Evolutionary conservation across 92 coral and sea anemone species (phyloP).

Genomic region (Isaurus tuberculatus): DNA sequence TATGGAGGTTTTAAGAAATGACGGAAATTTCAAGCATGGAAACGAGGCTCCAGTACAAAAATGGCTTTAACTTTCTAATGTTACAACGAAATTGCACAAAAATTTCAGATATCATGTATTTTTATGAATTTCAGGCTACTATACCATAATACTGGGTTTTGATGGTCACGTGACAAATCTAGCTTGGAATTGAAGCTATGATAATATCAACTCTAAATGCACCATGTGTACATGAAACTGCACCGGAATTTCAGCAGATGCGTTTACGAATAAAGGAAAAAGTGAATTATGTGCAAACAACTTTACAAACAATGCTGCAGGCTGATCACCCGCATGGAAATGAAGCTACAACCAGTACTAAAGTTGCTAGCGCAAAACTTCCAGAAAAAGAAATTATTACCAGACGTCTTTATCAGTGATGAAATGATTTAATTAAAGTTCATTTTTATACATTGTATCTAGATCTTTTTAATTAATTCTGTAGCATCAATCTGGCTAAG

Average conservation of each 20-base stretch:
- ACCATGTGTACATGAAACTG: background rate
- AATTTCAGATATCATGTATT: background rate
- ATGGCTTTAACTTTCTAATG: background rate
- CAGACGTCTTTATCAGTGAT: background rate
- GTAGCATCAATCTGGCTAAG: background rate
- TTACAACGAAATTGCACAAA: background rate
- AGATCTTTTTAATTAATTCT: background rate
- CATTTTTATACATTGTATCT: background rate
- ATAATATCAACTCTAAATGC: slow-evolving; percentile 16
- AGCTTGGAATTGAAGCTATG: background rate
- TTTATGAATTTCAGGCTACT: slow-evolving; percentile 10
- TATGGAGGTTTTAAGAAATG: background rate
- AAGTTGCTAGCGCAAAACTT: background rate
- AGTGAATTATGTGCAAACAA: background rate
- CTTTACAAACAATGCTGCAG: background rate
- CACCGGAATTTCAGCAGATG: background rate
- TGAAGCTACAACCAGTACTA: background rate
- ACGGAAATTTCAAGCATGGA: background rate
- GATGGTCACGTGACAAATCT: slow-evolving; percentile 12
- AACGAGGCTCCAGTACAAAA: background rate
- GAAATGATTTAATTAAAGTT: background rate
- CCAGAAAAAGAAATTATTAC: background rate
- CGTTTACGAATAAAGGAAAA: slow-evolving; percentile 6
- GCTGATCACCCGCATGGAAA: background rate
- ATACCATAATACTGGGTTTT: slow-evolving; percentile 2